phyloP scores from a whole-genome alignment of 2,888 invertebrate species.

The Hoplodrina blanda region DNA sequence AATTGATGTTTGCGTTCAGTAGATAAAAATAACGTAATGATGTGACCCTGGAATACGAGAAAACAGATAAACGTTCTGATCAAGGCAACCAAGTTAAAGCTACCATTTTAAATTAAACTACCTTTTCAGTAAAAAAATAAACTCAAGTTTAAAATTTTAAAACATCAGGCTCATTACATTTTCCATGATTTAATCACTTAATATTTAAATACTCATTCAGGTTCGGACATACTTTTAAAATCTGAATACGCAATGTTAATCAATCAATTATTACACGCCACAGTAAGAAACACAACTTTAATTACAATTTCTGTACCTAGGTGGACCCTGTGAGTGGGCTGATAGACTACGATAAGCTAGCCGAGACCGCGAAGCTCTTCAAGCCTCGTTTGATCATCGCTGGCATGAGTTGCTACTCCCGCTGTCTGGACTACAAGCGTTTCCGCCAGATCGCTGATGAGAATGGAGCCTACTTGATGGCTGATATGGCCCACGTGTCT shows the following conservation, averaged over 20 bases:
- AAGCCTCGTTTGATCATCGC: slow-evolving; percentile 98
- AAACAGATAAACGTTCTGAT: slow-evolving; percentile 28
- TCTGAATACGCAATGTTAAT: neutral
- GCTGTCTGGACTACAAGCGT: slow-evolving; percentile 97
- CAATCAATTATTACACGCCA: neutral
- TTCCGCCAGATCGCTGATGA: slow-evolving; percentile 96
- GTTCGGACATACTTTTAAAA: neutral
- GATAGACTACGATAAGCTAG: slow-evolving; percentile 97
- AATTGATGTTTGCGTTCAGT: slow-evolving; percentile 38
- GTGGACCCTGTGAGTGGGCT: slow-evolving; percentile 94
- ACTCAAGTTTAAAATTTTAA: too few relatives aligned
- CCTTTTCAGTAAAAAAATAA: neutral
- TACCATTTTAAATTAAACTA: neutral
- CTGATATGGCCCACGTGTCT: slow-evolving; percentile 99
- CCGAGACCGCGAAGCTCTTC: slow-evolving; percentile 95
- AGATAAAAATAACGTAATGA: slow-evolving; percentile 46
- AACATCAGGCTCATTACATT: neutral
- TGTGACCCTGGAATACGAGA: slow-evolving; percentile 40
- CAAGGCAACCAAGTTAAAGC: slow-evolving; percentile 2
- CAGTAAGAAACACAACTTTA: neutral
- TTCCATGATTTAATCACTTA: neutral
- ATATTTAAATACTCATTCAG: neutral
- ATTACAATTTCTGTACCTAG: slow-evolving; percentile 70
- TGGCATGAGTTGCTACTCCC: slow-evolving; percentile 98
- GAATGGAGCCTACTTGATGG: slow-evolving; percentile 96